Base-by-base conservation (phyloP, 2,888 invertebrate genomes). In the Parelbella ahira region DNA sequence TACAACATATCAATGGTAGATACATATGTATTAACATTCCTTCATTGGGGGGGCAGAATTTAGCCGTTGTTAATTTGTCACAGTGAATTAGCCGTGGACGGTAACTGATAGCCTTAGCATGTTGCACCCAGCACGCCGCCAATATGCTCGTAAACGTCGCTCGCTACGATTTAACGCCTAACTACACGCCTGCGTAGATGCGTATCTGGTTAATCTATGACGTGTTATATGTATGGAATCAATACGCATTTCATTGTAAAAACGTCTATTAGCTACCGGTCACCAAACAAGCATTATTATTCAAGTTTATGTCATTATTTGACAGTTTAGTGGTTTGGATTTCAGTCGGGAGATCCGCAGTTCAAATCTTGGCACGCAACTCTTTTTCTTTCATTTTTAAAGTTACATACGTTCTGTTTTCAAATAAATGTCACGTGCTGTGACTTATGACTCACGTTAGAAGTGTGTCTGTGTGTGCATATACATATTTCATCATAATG, bases 61-160 rank as follows among this genome's bases (percentile, higher is more conserved):
- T 79, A 80, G 77, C 70, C 69, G 74, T 74, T 80, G 83, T 83
- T 87, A 86, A 86, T 87, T 86, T 86, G 86, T 84, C 84, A 86
- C 83, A 75, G 80, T 83, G 84, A 86, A 86, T 87, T 86, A 84
- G 86, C 82, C 72, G 74, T 70, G 76, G 76, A 63, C 69, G 71
- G 79, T 82, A 82, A 83, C 75, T 77, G 81, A 86, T 84, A 77
- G 84, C 74, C 68, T 67, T 80, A 73, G 80, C 83, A 81, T 81
- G 83, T 83, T 80, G 86, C 84, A 80, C 84, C 81, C 82, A 73
- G 75, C 65, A 68, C 63, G 64, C 68, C 76, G 77, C 82, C 83
- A 82, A 84, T 87, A 83, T 75, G 79, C 75, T 81, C 82, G 78
- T 84, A 79, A 83, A 76, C 60, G 80, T 83, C 78, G 63, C 61